A percentile compares a stretch with the other conserved stretches of the same genome.
Evolutionary conservation across 2,888 invertebrate genomes (phyloP).

Genomic region (Ashinkailepas kermadecensis): DNA sequence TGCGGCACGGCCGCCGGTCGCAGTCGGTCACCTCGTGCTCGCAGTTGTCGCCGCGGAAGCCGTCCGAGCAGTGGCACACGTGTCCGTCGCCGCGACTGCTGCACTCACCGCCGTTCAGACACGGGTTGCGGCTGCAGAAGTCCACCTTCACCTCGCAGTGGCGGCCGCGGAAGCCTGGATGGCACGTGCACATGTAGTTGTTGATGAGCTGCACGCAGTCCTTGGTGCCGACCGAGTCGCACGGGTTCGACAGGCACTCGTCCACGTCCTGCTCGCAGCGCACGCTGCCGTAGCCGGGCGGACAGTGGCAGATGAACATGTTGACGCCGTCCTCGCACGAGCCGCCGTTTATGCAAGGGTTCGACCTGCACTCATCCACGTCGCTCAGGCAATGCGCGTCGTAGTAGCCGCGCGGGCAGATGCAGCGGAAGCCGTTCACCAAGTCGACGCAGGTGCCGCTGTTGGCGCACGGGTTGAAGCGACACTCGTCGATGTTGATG

Average conservation of each 20-base stretch:
- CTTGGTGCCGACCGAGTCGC: conserved; percentile 70
- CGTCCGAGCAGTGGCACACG: conserved; percentile 71
- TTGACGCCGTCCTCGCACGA: conserved; percentile 87
- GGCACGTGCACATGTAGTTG: conserved; percentile 90
- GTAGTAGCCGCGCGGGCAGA: conserved; percentile 83
- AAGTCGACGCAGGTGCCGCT: conserved; percentile 84
- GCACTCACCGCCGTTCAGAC: conserved; percentile 84
- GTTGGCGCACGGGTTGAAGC: conserved; percentile 79
- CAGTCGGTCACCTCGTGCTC: conserved; percentile 81
- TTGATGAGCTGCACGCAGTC: conserved; percentile 69
- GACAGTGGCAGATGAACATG: conserved; percentile 83
- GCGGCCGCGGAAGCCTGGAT: conserved; percentile 79
- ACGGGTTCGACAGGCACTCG: conserved; percentile 88
- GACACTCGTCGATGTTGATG: conserved; percentile 86
- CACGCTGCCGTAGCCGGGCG: conserved; percentile 70
- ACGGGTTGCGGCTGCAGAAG: conserved; percentile 83
- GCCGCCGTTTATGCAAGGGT: conserved; percentile 71
- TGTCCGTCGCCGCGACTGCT: conserved; percentile 53
- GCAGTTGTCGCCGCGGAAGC: conserved; percentile 81
- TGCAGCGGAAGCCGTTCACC: conserved; percentile 80
- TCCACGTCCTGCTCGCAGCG: conserved; percentile 84
- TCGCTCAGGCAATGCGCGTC: conserved; percentile 84
- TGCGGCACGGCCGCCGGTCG: conserved; percentile 77
- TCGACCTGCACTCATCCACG: conserved; percentile 86
- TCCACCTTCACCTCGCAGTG: conserved; percentile 84